Conservation (phyloP, 1,140 invertebrate genomes). For the Eulimnadia texana region DNA sequence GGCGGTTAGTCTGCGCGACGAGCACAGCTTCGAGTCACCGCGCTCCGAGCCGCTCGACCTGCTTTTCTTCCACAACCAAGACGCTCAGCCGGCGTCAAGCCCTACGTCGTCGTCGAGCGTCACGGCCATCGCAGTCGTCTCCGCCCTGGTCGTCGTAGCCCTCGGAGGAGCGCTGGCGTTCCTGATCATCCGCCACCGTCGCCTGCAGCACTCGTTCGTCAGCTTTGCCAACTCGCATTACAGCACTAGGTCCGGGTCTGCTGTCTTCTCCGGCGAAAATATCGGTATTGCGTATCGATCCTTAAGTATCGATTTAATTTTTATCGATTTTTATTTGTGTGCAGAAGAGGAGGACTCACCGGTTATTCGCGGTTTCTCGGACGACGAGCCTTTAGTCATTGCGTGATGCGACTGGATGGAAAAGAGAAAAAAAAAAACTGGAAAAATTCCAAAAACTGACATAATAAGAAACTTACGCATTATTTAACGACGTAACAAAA, state of each 20-base stretch:
- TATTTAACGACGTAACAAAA: too few relatives aligned
- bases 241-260: conserved; percentile 64
- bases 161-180: conserved; percentile 41
- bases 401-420: conserved; percentile 37
- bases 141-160: conserved; percentile 40
- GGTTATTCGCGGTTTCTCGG: conserved; percentile 75
- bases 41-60: conserved; percentile 29
- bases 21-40: conserved; percentile 45
- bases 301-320: neutral
- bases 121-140: conserved; percentile 30
- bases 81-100: conserved; percentile 14
- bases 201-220: conserved; percentile 58
- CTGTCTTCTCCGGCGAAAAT: conserved; percentile 58
- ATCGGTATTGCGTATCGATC: conserved; percentile 34
- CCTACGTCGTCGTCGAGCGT: conserved; percentile 22
- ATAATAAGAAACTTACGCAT: too few relatives aligned
- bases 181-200: conserved; percentile 50
- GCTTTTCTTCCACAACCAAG: neutral
- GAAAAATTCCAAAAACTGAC: too few relatives aligned
- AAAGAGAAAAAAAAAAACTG: too few relatives aligned
- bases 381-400: conserved; percentile 84
- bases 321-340: neutral
- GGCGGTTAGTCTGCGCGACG: conserved; percentile 42
- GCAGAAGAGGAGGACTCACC: conserved; percentile 71
- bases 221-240: conserved; percentile 75